These are phyloP conservation scores for Manduca sexta DNA, from an alignment of 1,140 invertebrate species.

Conservation along the genomic window DNA sequence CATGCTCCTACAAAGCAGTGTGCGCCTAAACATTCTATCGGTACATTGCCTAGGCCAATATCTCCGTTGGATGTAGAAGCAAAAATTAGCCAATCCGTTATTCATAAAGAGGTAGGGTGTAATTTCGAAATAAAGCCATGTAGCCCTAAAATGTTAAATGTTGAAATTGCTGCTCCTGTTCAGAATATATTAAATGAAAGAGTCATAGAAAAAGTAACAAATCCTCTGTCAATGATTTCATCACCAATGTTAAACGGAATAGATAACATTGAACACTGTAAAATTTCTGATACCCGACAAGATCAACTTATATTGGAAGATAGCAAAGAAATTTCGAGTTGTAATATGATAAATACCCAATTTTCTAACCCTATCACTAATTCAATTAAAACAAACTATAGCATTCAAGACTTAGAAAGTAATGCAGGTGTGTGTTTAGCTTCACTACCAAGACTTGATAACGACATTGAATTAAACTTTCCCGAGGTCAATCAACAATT, in stretches of 20 bases:
- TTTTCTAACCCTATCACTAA: conserved; percentile 31
- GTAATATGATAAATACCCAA: conserved; percentile 48
- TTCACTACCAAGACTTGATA: conserved; percentile 59
- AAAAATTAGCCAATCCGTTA: conserved; percentile 72
- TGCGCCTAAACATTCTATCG: conserved; percentile 22
- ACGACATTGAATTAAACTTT: conserved; percentile 65
- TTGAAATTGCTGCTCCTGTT: conserved; percentile 54
- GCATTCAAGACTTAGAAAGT: conserved; percentile 54
- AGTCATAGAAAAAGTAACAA: conserved; percentile 59
- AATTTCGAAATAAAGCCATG: conserved; percentile 73
- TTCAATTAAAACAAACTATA: conserved; percentile 39
- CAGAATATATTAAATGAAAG: conserved; percentile 53
- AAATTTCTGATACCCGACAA: conserved; percentile 13
- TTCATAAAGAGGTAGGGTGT: conserved; percentile 71
- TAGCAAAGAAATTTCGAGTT: conserved; percentile 38
- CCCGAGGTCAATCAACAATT: conserved; percentile 69
- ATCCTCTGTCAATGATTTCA: conserved; percentile 31
- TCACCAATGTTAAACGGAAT: conserved; percentile 24
- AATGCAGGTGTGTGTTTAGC: conserved; percentile 57
- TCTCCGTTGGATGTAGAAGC: conserved; percentile 70
- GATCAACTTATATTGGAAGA: conserved; percentile 10
- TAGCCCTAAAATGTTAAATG: conserved; percentile 67
- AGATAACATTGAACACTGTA: conserved; percentile 17
- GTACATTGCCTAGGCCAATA: conserved; percentile 35
- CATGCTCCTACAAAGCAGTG: conserved; percentile 20